Evolutionary conservation across 2,797 vertebrate species (phyloP), one percentile per base, ranked within the genome.

Genomic region (Champsocephalus gunnari): DNA sequence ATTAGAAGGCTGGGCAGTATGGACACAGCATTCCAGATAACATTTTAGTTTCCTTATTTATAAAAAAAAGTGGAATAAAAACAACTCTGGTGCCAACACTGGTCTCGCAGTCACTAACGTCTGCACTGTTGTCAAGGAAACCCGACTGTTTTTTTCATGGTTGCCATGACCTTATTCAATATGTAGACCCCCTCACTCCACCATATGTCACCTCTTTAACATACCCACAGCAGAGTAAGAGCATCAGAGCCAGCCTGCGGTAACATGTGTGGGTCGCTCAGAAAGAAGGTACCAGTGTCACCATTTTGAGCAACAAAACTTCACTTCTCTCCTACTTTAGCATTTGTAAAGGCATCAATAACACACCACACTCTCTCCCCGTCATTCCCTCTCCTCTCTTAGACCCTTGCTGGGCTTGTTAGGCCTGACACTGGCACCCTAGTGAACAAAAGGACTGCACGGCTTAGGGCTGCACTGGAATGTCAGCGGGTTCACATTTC

Each of bases 401-500:
- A 82, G 77, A 83, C 83, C 77, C 66, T 87, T 51, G 48, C 69
- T 14, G 79, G 94, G 93, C 95, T 97, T 96, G 96, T 97, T 97
- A 96, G 96, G 94, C 94, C 96, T 95, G 95, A 96, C 95, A 96
- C 94, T 93, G 94, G 92, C 93, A 93, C 94, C 95, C 95, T 92
- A 92, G 94, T 89, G 95, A 95, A 96, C 96, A 98, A 97, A 96
- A 95, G 95, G 94, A 93, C 81, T 95, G 94, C 91, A 91, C 92
- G 94, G 94, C 93, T 95, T 95, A 90, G 89, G 95, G 94, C 94
- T 95, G 96, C 95, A 93, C 93, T 94, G 96, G 96, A 97, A 97
- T 98, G 97, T 97, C 96, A 96, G 95, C 95, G 95, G 91, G 97
- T 97, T 96, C 95, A 95, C 95, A 97, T 98, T 97, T 97, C 96